These are phyloP conservation scores for Ophion ellenae DNA, from an alignment of 2,888 invertebrate genomes.

Conservation along the genomic window DNA sequence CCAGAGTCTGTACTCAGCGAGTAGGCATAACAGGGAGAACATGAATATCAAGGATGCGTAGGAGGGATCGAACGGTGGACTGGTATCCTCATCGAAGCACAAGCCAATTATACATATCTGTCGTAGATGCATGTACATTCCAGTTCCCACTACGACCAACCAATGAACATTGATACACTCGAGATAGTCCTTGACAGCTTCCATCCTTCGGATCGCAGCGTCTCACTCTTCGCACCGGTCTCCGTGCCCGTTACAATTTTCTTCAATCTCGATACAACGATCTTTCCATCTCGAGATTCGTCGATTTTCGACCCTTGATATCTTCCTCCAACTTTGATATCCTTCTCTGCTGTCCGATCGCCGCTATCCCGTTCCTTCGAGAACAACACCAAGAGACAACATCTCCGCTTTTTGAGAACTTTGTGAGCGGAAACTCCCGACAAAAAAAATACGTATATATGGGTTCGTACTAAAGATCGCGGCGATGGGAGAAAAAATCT, in stretches of 20 bases:
- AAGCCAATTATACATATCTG: slow-evolving; percentile 81
- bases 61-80: slow-evolving; percentile 77
- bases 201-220: slow-evolving; percentile 71
- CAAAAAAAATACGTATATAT: not conserved
- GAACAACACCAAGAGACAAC: slow-evolving; percentile 12
- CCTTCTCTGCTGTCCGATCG: not conserved
- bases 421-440: not conserved
- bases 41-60: slow-evolving; percentile 80
- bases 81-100: slow-evolving; percentile 75
- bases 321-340: not conserved
- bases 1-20: slow-evolving; percentile 82
- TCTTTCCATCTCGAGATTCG: not conserved
- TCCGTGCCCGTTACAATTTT: not conserved
- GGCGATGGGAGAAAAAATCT: not conserved
- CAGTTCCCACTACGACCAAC: slow-evolving; percentile 78
- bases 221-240: not conserved
- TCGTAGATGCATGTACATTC: slow-evolving; percentile 80
- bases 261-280: slow-evolving; percentile 6
- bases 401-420: slow-evolving; percentile 17
- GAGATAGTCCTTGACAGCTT: slow-evolving; percentile 75
- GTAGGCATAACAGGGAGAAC: slow-evolving; percentile 79
- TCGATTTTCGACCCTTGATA: not conserved
- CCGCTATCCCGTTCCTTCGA: not conserved
- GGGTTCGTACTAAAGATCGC: not conserved
- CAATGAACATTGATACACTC: slow-evolving; percentile 80